These are phyloP conservation scores for Drosophila trapezifrons DNA, from an alignment of 1,140 invertebrate species.

Conservation along the genomic window DNA sequence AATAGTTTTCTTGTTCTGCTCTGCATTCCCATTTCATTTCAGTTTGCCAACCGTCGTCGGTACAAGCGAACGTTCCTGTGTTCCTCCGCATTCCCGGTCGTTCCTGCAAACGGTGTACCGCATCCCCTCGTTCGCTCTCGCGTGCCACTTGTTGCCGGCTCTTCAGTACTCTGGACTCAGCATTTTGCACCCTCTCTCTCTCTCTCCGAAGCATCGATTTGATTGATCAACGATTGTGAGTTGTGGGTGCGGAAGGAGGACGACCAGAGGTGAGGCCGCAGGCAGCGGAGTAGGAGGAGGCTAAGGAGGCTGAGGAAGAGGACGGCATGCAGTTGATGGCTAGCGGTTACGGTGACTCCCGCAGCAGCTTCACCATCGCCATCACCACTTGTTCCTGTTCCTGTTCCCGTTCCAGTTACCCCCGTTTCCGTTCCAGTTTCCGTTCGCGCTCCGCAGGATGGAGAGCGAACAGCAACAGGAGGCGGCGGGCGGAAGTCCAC, in stretches of 20 bases:
- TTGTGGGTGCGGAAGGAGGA: neutral
- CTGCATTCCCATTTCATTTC: conserved; percentile 76
- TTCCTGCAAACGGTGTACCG: conserved; percentile 14
- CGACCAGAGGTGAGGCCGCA: neutral
- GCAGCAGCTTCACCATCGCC: conserved; percentile 20
- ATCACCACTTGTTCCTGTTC: conserved; percentile 6
- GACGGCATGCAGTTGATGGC: conserved; percentile 64
- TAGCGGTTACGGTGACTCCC: conserved; percentile 56
- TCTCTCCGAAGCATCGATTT: neutral
- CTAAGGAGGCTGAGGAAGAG: conserved; percentile 6
- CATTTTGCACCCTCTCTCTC: neutral
- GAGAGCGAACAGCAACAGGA: conserved; percentile 22
- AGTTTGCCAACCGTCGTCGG: conserved; percentile 58
- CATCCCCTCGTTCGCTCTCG: conserved; percentile 8
- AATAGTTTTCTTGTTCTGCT: conserved; percentile 79
- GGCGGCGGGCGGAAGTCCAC: conserved; percentile 16
- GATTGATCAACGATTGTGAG: conserved; percentile 26
- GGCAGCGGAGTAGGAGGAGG: neutral
- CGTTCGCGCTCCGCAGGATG: conserved; percentile 23
- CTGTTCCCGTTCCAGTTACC: conserved; percentile 2
- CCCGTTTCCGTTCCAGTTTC: conserved; percentile 13
- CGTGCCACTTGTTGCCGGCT: conserved; percentile 44
- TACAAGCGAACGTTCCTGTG: conserved; percentile 38
- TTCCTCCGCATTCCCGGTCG: conserved; percentile 32
- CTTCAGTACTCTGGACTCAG: neutral